Base-by-base conservation (phyloP, 2,888 invertebrate genomes). In the Apamea epomidion region DNA sequence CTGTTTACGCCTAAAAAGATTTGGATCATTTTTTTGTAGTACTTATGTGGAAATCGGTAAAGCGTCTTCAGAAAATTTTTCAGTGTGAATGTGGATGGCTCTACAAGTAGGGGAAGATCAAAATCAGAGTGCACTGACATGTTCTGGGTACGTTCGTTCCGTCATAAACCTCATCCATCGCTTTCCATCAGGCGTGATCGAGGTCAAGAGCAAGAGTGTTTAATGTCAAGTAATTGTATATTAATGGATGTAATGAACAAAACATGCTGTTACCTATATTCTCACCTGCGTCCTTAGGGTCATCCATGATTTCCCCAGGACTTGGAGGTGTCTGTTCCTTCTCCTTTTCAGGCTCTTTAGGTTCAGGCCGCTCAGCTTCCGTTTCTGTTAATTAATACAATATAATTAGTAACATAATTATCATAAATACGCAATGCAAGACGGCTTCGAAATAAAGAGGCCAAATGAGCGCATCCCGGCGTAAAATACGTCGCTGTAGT, bases 301-400 rank as follows among this genome's bases (percentile, higher is more conserved):
- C 96, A 54, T 97, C 96, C n/a, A 94, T 81, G 62, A 96, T 96
- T 78, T 96, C 97, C 0, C 96, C 96, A 0, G 97, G 96, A 78
- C 96, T 96, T 1, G 95, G 93, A 0, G 96, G 95, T 0, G 95
- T 86, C 21, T 92, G 91, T 48, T 90, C 96, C 12, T 93, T 93
- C 70, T 95, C 95, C 2, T 91, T 93, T 12, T 95, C 95, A 0
- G 92, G 91, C 25, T 96, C 95, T 2, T 91, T 91, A 0, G 92
- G 90, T 21, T 92, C 91, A 0, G 88, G 85, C 2, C 86, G 67
- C 25, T 95, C 96, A 0, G 90, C 88, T 76, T 95, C 95, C 0
- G 93, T 86, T 83, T 95, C 96, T 94, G 89, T 54, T 29, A 72
- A 58, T 71, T 25, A 45, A 32, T 14, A 71, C 25, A 71, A 45